Conservation (phyloP, 2,797 vertebrate species). For the Chaetophractus vellerosus region DNA sequence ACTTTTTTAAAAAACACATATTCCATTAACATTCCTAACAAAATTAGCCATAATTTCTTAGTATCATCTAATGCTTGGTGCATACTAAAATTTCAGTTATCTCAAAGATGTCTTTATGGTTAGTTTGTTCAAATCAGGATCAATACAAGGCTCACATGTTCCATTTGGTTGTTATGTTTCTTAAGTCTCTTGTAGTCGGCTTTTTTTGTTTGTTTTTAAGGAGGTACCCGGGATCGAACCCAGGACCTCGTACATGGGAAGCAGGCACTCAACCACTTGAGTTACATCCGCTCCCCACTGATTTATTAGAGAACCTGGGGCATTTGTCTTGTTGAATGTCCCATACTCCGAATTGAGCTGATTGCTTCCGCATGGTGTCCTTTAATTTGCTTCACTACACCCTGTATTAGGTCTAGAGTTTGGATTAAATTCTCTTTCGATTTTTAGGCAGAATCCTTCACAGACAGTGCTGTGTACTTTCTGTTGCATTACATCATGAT, state of each 20-base stretch:
- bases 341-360: too few relatives aligned
- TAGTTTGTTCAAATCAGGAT: background rate
- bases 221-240: too few relatives aligned
- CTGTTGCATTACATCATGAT: background rate
- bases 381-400: background rate
- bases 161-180: too few relatives aligned
- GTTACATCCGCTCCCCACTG: background rate
- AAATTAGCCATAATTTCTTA: slow-evolving; percentile 52
- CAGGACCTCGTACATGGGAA: too few relatives aligned
- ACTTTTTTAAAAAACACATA: slow-evolving; percentile 38
- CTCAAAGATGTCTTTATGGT: background rate
- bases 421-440: background rate
- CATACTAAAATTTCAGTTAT: background rate
- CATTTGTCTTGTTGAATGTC: too few relatives aligned
- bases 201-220: too few relatives aligned
- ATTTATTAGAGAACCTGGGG: background rate
- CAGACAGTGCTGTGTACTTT: background rate
- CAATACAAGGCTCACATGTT: too few relatives aligned
- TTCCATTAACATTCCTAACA: background rate
- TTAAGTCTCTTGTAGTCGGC: too few relatives aligned
- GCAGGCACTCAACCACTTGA: too few relatives aligned
- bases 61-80: background rate
- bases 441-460: slow-evolving; percentile 36
- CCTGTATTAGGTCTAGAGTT: background rate
- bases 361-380: too few relatives aligned